Percentiles rank a stretch among this genome's conserved stretches.
Conservation (phyloP, 1,140 invertebrate species). For the Aphelinus atriplicis region DNA sequence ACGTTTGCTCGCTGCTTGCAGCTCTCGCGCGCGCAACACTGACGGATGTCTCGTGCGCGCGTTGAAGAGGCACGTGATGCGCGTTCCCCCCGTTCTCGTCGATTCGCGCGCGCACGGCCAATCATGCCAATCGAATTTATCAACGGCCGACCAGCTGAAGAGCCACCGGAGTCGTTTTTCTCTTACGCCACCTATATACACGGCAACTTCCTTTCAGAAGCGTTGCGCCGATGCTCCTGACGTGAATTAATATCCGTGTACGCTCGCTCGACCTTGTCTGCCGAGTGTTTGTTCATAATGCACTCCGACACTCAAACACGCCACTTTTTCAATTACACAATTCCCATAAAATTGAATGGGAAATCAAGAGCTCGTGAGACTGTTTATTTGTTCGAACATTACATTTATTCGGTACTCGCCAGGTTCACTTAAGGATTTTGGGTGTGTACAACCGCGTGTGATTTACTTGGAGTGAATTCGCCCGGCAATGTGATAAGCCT, state of each 20-base stretch:
- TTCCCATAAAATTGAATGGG: too few species aligned
- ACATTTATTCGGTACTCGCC: too few species aligned
- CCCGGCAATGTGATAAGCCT: conserved; percentile 12
- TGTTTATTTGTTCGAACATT: too few species aligned
- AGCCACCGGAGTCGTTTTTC: conserved; percentile 3
- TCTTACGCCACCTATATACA: neutral
- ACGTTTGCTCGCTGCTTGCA: conserved; percentile 33
- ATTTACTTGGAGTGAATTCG: conserved; percentile 26
- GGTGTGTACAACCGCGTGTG: neutral
- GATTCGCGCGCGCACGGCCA: conserved; percentile 25
- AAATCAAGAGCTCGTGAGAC: too few species aligned
- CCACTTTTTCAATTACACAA: too few species aligned
- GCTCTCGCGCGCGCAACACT: conserved; percentile 7
- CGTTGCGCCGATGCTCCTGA: neutral
- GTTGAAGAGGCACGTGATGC: conserved; percentile 19
- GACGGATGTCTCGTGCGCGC: conserved; percentile 11
- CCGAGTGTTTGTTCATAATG: too few species aligned
- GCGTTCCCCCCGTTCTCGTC: neutral
- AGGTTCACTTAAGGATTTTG: too few species aligned
- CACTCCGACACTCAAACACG: neutral
- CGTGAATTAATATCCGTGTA: conserved; percentile 3
- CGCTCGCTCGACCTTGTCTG: neutral
- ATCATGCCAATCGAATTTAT: conserved; percentile 39
- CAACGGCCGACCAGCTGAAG: neutral
- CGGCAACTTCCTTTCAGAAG: too few species aligned